These are phyloP conservation scores for Elysia chlorotica DNA, from an alignment of 1,140 invertebrate species.

Conservation along the genomic window DNA sequence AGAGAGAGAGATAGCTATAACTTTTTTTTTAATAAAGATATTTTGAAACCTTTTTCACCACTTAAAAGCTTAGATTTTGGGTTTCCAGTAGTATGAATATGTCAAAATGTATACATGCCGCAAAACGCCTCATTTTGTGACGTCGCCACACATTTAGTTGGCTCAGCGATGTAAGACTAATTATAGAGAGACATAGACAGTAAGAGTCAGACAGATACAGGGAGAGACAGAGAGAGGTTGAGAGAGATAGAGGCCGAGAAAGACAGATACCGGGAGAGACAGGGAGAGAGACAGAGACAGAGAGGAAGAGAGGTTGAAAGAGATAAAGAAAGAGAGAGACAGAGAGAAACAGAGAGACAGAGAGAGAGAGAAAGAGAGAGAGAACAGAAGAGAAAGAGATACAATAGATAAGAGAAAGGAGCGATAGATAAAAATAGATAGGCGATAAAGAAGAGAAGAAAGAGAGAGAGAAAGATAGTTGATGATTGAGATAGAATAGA, in stretches of 20 bases:
- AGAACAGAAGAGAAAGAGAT: constrained; percentile 25
- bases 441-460: constrained; percentile 12
- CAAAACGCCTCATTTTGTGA: no score
- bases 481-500: neutral
- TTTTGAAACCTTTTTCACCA: no score
- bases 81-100: no score
- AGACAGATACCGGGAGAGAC: neutral
- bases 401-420: constrained; percentile 13
- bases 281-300: neutral
- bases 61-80: no score
- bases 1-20: neutral
- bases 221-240: neutral
- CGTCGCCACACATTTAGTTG: no score
- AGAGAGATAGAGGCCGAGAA: neutral
- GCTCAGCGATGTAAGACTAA: no score
- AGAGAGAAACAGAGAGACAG: neutral
- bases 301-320: neutral
- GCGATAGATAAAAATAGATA: neutral
- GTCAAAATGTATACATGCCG: no score
- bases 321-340: neutral
- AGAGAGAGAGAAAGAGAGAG: constrained; percentile 30
- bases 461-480: constrained; percentile 18
- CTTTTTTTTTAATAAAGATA: no score
- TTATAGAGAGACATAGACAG: constrained; percentile 3
- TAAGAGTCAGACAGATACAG: neutral